Evolutionary conservation across 1,140 invertebrate species (phyloP), one percentile per base, ranked within the genome.

Genomic region (Drosophila ogumai): DNA sequence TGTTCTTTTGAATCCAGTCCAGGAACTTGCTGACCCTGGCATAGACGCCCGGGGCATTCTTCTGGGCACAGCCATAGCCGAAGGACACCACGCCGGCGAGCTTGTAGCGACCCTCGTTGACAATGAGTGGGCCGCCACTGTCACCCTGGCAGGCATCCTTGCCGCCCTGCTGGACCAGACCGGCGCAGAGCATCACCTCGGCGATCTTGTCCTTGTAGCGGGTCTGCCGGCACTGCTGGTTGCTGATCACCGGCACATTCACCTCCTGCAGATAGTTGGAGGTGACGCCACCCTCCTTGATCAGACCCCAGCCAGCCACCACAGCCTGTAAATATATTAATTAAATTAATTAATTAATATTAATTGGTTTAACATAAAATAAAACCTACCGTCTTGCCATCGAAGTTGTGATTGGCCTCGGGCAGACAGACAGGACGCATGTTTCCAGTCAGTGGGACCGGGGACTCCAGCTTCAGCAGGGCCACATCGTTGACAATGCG

Each of bases 131-230:
- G n/a, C 91, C 91, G 22, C 91, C 91, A 55, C 80, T 91, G 50
- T 92, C 88, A 6, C 88, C 96, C 94, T 98, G 98, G 91, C 98
- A 99, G 46, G 97, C 97, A 86, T 99, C 98, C 68, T 97, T 97
- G 8, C 97, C 97, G 6, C 98, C 98, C 76, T 97, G 95, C 82
- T 97, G 95, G 7, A 96, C 96, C 81, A 97, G 96, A 0, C 98
- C 98, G 46, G 98, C 97, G 91, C 98, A 99, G 15, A 99, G 93
- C 93, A 98, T 98, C 63, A 96, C 97, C 15, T 96, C 95, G 3
- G 96, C 97, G 71, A 99, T 98, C 34, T 96, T 96, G 84, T 98
- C 97, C 93, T 97, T 97, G 93, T 98, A 98, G 13, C 97, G 96
- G 25, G 95, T 94, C 91, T 98, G 95, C 9, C 75, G 75, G 85